These are phyloP conservation scores for Littorina saxatilis DNA, from an alignment of 1,140 invertebrate species.

Conservation along the genomic window DNA sequence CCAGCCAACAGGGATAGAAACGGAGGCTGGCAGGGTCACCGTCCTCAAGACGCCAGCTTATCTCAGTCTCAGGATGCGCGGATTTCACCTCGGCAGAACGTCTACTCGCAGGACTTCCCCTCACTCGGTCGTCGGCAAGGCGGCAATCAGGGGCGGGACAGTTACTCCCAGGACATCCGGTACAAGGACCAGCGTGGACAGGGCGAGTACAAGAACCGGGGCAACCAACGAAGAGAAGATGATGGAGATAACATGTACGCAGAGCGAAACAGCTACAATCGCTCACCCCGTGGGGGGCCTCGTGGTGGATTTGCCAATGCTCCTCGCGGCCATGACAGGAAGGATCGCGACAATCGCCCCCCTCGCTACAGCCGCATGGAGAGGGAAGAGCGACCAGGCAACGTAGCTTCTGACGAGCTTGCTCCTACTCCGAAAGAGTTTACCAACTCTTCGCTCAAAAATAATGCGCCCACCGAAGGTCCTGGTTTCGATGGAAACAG, in stretches of 20 bases:
- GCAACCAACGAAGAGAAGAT: neutral
- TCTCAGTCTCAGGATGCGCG: conserved; percentile 22
- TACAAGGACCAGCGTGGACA: neutral
- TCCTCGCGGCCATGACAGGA: conserved; percentile 35
- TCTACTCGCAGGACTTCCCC: neutral
- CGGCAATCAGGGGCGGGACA: neutral
- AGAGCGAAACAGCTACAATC: conserved; percentile 14
- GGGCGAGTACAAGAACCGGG: conserved; percentile 26
- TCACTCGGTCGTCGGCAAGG: neutral
- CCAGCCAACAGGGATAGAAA: conserved; percentile 3
- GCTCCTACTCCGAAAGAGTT: conserved; percentile 32
- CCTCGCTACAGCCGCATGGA: conserved; percentile 3
- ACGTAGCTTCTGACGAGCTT: neutral
- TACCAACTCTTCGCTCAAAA: conserved; percentile 42
- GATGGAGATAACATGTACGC: neutral
- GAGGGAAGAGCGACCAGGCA: conserved; percentile 14
- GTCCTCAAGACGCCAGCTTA: neutral
- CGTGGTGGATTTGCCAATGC: conserved; percentile 20
- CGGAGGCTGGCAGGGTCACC: neutral
- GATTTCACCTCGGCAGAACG: neutral
- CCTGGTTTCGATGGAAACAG: neutral
- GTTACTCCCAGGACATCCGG: neutral
- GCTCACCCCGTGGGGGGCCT: neutral
- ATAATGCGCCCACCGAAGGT: neutral
- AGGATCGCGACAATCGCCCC: conserved; percentile 25